These are phyloP conservation scores for Odontothrips loti DNA, from an alignment of 2,888 invertebrate species.

Conservation along the genomic window DNA sequence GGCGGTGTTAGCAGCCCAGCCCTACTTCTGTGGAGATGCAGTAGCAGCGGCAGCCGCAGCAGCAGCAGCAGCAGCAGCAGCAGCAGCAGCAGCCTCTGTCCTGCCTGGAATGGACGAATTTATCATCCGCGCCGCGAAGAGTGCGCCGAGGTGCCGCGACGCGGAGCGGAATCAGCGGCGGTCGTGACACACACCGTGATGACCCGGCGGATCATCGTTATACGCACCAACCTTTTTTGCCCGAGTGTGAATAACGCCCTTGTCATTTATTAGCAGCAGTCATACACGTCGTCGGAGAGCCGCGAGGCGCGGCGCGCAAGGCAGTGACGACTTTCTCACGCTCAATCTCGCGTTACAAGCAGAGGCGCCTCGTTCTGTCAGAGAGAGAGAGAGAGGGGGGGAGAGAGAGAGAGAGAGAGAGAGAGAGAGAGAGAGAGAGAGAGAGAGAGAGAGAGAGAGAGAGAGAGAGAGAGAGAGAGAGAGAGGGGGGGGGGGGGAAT, in stretches of 20 bases:
- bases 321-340: not conserved
- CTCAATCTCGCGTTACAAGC: not conserved
- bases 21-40: too few species aligned
- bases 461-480: not conserved
- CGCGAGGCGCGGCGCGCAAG: not conserved
- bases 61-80: not conserved
- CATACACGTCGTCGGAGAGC: not conserved
- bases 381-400: not conserved
- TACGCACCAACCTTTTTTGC: not conserved
- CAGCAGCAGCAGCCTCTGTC: not conserved
- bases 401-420: not conserved
- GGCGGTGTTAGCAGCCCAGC: too few species aligned
- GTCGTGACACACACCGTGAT: not conserved
- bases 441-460: not conserved
- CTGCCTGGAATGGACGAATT: too few species aligned
- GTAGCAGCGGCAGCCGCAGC: too few species aligned
- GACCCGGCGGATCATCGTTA: not conserved
- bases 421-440: not conserved
- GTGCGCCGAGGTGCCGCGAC: not conserved
- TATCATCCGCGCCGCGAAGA: not conserved
- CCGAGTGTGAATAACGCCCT: conserved; percentile 4
- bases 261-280: not conserved
- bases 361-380: not conserved
- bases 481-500: not conserved
- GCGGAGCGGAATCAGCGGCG: not conserved